These are phyloP conservation scores for Lysandra coridon DNA, from an alignment of 2,888 invertebrate genomes.

Conservation along the genomic window DNA sequence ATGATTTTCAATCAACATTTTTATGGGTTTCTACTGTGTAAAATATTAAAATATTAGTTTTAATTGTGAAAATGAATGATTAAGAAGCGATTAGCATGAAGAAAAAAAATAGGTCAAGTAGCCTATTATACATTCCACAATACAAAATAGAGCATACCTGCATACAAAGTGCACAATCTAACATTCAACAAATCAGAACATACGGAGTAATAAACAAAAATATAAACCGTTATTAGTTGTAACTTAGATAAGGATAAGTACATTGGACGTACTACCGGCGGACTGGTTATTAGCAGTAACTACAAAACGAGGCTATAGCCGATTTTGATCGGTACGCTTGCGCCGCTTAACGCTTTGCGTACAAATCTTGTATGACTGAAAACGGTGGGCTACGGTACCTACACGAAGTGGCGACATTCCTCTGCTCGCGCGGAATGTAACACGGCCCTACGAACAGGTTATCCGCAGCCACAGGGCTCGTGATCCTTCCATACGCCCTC, in stretches of 20 bases:
- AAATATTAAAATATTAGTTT: too few relatives aligned
- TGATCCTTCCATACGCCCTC: constrained; percentile 62
- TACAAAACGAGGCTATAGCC: constrained; percentile 59
- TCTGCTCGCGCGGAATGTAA: constrained; percentile 68
- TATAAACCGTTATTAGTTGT: constrained; percentile 8
- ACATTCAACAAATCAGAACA: constrained; percentile 6
- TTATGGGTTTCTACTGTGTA: too few relatives aligned
- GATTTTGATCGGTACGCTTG: constrained; percentile 58
- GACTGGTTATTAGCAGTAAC: constrained; percentile 63
- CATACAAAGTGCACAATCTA: neutral
- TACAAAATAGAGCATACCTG: neutral
- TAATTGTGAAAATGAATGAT: too few relatives aligned
- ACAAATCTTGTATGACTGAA: constrained; percentile 72
- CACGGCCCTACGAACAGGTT: constrained; percentile 74
- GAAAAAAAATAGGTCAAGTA: too few relatives aligned
- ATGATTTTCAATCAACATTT: too few relatives aligned
- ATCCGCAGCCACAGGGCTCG: constrained; percentile 54
- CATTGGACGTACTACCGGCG: constrained; percentile 49
- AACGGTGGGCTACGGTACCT: constrained; percentile 71
- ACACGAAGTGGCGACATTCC: constrained; percentile 73
- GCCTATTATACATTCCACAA: neutral
- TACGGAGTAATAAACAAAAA: constrained; percentile 4
- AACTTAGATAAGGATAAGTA: constrained; percentile 56
- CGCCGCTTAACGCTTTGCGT: constrained; percentile 62
- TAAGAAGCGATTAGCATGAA: too few relatives aligned